Evolutionary conservation across 2,797 vertebrate genomes (phyloP).

Genomic region (Muscicapa comitata): DNA sequence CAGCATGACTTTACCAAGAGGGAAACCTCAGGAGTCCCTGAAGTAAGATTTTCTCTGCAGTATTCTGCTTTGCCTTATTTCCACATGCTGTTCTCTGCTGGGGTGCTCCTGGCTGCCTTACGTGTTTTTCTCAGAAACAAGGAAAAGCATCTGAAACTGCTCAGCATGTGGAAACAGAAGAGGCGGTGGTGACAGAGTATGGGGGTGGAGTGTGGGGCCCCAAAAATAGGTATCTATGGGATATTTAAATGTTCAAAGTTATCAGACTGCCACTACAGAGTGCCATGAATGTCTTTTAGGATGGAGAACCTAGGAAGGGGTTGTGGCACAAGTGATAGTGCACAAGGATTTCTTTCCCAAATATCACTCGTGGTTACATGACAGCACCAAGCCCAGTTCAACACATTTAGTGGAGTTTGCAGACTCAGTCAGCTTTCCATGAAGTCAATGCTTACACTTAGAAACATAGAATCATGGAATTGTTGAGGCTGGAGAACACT

Average conservation of each 20-base stretch:
- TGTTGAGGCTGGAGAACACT: background rate
- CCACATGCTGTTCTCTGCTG: background rate
- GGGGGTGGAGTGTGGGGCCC: background rate
- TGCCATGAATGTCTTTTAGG: background rate
- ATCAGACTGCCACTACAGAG: background rate
- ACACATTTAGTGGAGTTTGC: background rate
- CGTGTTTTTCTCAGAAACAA: background rate
- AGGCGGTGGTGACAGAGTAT: fast-evolving
- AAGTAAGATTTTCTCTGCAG: background rate
- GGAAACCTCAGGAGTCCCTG: background rate
- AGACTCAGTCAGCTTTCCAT: background rate
- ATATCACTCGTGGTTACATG: background rate
- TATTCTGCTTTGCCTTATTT: background rate
- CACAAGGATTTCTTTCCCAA: background rate
- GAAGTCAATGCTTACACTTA: background rate
- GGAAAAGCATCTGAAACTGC: background rate
- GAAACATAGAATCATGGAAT: background rate
- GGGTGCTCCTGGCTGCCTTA: background rate
- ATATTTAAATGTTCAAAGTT: background rate
- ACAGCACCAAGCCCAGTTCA: background rate
- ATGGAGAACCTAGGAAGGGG: background rate
- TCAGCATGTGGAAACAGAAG: background rate
- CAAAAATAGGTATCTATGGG: background rate
- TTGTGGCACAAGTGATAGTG: background rate
- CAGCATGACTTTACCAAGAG: background rate